Base-by-base conservation (phyloP, 1,140 invertebrate species). In the Kradibia gibbosae region DNA sequence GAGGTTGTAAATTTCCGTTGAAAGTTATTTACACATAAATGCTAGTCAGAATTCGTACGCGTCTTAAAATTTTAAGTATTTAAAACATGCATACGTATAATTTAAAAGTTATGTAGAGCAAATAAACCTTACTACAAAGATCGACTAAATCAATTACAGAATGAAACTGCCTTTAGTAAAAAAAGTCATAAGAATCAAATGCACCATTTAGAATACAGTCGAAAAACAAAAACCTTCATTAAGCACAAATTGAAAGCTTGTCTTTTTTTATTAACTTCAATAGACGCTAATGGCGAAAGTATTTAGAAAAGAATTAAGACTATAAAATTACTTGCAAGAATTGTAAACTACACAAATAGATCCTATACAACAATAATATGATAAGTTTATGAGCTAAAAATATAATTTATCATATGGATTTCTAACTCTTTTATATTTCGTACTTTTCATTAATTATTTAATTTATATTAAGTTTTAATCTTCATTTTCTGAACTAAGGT, bases 201-300 rank as follows among this genome's bases (percentile, higher is more conserved):
- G 2, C 25, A 50, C 22, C 71, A 15, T 73, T 73, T 34, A 42
- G 31, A 22, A 53, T 2, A 10, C n/a, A 22, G 36, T 48, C 10
- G 70, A 72, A 72, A 48, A 73, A 73, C 53, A 45, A 53, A 73
- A 73, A 73, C 34, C 45, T 73, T 73, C 71, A 55, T 73, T 73
- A 73, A 50, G 25, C 45, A 53, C 48, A 55, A 53, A 73, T 53
- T 53, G n/a, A 55, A 73, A 15, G 45, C 71, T 53, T 31, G 22
- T 73, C 48, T 53, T 22, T 73, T 22, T 39, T 22, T 67, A 20
- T 67, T 22, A 36, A 65, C 34, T 67, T 67, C 62, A 67, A 39
- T 36, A 3, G 15, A 20, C 60, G 13, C 60, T 34, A 62, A 62
- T 62, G 60, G 60, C 13, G 28, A 20, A 62, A 62, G 28, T 62